phyloP scores from a whole-genome alignment of 2,888 invertebrate species.

The Acleris holmiana region DNA sequence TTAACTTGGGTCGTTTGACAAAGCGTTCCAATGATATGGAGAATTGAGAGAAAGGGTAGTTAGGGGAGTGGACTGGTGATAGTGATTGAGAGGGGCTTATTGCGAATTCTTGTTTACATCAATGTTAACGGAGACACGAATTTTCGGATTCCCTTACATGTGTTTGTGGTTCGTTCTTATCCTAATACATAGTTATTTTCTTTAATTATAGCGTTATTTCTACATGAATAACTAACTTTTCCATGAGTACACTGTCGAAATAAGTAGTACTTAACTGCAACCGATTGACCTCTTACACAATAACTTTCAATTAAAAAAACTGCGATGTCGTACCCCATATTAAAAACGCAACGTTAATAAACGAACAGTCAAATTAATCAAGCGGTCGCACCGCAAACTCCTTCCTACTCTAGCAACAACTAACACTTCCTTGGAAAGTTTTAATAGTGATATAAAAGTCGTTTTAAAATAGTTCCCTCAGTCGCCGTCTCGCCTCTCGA shows the following conservation, averaged over 20 bases:
- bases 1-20: slow-evolving; percentile 12
- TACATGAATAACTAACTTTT: no score
- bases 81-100: no score
- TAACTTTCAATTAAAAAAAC: neutral
- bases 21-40: slow-evolving; percentile 6
- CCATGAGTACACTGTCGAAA: no score
- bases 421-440: slow-evolving; percentile 52
- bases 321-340: neutral
- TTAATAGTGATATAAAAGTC: slow-evolving; percentile 68
- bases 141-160: no score
- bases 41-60: neutral
- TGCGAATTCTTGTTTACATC: no score
- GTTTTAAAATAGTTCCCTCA: slow-evolving; percentile 65
- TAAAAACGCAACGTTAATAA: slow-evolving; percentile 4
- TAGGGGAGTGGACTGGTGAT: neutral
- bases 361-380: slow-evolving; percentile 29
- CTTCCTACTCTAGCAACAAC: slow-evolving; percentile 43
- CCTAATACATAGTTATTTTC: no score
- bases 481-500: slow-evolving; percentile 41
- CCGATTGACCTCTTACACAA: neutral
- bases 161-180: no score
- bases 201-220: no score
- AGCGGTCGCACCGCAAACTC: slow-evolving; percentile 36
- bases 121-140: no score
- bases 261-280: neutral